Conservation (phyloP, 2,113 vertebrate genomes). For the Barbus barbus region DNA sequence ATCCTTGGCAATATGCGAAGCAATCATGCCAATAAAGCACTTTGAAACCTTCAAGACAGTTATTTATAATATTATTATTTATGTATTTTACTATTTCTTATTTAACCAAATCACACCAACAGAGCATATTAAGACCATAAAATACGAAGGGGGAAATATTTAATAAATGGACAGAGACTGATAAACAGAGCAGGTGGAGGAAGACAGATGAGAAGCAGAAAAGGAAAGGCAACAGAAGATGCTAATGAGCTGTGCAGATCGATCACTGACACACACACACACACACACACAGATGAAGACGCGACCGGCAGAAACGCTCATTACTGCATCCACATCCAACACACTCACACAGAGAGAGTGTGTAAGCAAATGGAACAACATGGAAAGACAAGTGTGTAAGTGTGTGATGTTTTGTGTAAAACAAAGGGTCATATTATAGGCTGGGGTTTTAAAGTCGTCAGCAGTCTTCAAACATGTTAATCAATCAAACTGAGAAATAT, state of each 20-base stretch:
- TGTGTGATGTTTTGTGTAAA: not conserved
- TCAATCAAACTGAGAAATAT: not conserved
- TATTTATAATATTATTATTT: too few relatives aligned
- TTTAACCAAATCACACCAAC: not conserved
- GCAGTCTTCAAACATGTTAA: too few relatives aligned
- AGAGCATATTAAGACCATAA: not conserved
- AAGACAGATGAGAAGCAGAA: not conserved
- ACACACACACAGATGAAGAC: not conserved
- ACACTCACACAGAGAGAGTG: not conserved
- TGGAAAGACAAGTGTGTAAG: not conserved
- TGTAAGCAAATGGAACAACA: not conserved
- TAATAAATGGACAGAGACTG: not conserved
- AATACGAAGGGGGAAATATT: not conserved
- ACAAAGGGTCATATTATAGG: not conserved
- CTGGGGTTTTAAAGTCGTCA: not conserved
- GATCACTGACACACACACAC: conserved; percentile 13
- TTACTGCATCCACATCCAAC: conserved; percentile 3
- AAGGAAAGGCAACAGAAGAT: not conserved
- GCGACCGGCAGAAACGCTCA: conserved; percentile 1
- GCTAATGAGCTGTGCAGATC: conserved; percentile 46
- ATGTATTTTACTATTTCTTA: not conserved
- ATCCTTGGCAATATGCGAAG: not conserved
- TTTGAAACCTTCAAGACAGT: not conserved
- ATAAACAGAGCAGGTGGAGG: not conserved
- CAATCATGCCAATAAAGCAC: not conserved